Conservation (phyloP, 1,140 invertebrate species). For the Caerostris extrusa region DNA sequence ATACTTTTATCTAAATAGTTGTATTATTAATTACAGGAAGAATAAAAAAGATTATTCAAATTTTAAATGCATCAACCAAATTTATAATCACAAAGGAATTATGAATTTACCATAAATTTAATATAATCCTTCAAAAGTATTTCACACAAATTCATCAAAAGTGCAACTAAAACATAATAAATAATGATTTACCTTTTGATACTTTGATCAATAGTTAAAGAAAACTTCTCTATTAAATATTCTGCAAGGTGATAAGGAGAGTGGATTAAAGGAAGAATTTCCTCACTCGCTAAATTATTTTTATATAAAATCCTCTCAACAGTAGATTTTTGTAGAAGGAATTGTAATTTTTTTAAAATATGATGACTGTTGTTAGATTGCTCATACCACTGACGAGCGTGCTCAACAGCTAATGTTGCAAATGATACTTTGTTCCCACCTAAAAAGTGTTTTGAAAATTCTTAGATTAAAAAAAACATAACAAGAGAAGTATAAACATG, state of each 20-base stretch:
- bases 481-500: no score
- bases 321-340: background rate
- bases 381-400: constrained; percentile 7
- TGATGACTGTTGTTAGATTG: background rate
- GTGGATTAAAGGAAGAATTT: background rate
- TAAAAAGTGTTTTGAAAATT: background rate
- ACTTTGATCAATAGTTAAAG: background rate
- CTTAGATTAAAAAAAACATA: no score
- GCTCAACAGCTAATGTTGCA: constrained; percentile 10
- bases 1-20: no score
- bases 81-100: background rate
- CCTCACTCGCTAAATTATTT: constrained; percentile 17
- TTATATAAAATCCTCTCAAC: constrained; percentile 23
- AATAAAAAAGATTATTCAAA: background rate
- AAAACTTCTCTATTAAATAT: constrained; percentile 33
- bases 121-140: background rate
- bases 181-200: background rate
- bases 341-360: constrained; percentile 9
- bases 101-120: background rate
- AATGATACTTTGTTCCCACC: constrained; percentile 46
- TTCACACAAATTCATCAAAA: no score
- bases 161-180: background rate
- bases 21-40: no score
- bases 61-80: background rate
- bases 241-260: constrained; percentile 16